Evolutionary conservation across 2,797 vertebrate genomes (phyloP), one percentile per base, ranked within the genome.

Genomic region (Balearica regulorum): DNA sequence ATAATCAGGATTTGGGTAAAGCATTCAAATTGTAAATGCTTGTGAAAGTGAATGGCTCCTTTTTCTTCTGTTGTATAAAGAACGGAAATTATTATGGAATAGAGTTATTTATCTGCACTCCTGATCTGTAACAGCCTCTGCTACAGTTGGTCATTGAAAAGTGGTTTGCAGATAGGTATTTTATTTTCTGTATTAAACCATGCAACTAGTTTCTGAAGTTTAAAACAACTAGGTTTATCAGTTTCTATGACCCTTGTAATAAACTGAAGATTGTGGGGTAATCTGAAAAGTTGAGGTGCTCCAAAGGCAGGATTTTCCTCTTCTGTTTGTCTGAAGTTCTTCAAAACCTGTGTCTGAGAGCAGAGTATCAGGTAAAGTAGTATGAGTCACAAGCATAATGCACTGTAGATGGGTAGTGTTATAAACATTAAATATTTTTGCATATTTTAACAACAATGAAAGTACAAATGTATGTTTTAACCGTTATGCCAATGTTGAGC

Each of bases 401-500:
- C 39, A 11, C 16, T 68, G 33, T 8, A 17, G 37, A 64, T 57
- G 0, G 1, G 10, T 57, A 31, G 44, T 5, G 0, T 75, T 87
- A 11, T 4, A 78, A 81, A 43, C 7, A 24, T 66, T 35, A 17
- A 26, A 35, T 66, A 2, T 83, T 69, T 83, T 69, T 24, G 5
- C 72, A 4, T 13, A 3, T 85, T 79, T 80, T 77, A 58, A 37
- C 25, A 73, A 43, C 9, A 51, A 20, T 41, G 57, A 80, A 65
- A 62, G 17, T 37, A 31, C 9, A 65, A 24, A 46, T 31, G 6
- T 11, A 10, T 29, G 7, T 66, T 87, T 88, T 49, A 35, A 37
- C 43, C 1, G 1, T 62, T 43, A 10, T 5, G 21, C 41, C 29
- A 35, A 2, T 1, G 0, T 11, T 77, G n/a, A 66, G 39, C 29